Evolutionary conservation across 2,888 invertebrate species (phyloP), one percentile per base, ranked within the genome.

Genomic region (Oscheius sp.): DNA sequence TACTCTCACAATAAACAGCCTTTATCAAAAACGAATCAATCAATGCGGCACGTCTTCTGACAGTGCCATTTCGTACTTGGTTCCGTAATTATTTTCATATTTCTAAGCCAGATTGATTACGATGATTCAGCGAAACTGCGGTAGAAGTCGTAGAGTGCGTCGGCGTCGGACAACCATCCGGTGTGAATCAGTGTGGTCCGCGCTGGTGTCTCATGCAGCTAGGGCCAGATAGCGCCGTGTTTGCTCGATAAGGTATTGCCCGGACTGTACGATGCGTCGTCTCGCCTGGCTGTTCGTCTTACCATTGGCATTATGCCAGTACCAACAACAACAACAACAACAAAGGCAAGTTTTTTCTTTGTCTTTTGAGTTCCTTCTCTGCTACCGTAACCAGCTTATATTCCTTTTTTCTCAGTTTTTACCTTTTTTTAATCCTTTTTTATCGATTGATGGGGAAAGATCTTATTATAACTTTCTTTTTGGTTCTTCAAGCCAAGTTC

Each of bases 161-260:
- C 44, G 44, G 44, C 59, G 41, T 59, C n/a, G 59, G 38, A 41
- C 41, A 24, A 44, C 62, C 62, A 45, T 49, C 62, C 47, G 62
- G 47, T 17, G 51, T 64, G 64, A 51, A 64, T 64, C 64, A 64
- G 64, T 50, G 64, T 44, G 64, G 45, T 33, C 45, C 38, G 64
- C 64, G 50, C n/a, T 47, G 50, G 64, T 45, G 64, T 50, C 64
- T 41, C 38, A 49, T 49, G 24, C 22, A 33, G 62, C 59, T 41
- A 44, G 59, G 38, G 32, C 62, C 38, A 50, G 64, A 64, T 64
- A 64, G 51, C 64, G 45, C 64, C 38, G 30, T 67, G 67, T 67
- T 67, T 67, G 67, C 67, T 67, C 67, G 67, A 67, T 67, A 67
- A 67, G 67, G 67, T 59, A 59, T 67, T 57, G 49, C 41, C 64